A percentile compares a stretch with the other conserved stretches of the same genome.
Evolutionary conservation across 1,140 invertebrate genomes (phyloP).

Genomic region (Zelostemma sp.): DNA sequence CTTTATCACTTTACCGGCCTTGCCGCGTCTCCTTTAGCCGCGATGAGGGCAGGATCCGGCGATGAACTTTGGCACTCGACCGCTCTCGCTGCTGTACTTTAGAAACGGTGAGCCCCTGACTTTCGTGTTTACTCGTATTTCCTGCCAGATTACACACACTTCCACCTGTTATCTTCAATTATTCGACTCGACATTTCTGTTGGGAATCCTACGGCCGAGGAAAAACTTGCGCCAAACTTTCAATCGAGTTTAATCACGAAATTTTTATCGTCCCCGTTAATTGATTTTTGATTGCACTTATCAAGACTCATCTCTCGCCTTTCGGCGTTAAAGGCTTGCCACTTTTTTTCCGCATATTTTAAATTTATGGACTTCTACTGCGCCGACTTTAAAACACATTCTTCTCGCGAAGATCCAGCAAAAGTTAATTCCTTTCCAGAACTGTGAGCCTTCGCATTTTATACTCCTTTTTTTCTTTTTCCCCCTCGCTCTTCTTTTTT

Average conservation of each 20-base stretch:
- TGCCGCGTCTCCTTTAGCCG: conserved; percentile 62
- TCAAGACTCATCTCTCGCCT: not conserved
- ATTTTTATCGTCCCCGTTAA: not conserved
- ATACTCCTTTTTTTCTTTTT: conserved; percentile 28
- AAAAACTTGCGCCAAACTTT: no score
- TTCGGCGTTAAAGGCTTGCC: not conserved
- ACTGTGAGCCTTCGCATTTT: not conserved
- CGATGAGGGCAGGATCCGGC: conserved; percentile 64
- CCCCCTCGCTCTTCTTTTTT: conserved; percentile 23
- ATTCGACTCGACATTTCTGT: conserved; percentile 35
- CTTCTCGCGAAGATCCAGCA: not conserved
- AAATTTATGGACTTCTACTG: conserved; percentile 4
- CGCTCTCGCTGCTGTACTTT: conserved; percentile 54
- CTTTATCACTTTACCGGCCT: conserved; percentile 71
- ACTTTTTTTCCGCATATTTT: not conserved
- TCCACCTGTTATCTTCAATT: conserved; percentile 62
- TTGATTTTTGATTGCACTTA: conserved; percentile 1
- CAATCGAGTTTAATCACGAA: no score
- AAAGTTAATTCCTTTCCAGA: not conserved
- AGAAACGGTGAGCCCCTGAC: conserved; percentile 63
- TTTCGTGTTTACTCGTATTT: conserved; percentile 65
- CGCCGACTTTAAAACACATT: not conserved
- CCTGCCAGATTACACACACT: conserved; percentile 59
- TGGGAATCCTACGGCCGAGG: no score
- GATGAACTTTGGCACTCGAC: conserved; percentile 70